Evolutionary conservation across 2,113 vertebrate species (phyloP), one percentile per base, ranked within the genome.

Genomic region (Cricetomys ansorgei): DNA sequence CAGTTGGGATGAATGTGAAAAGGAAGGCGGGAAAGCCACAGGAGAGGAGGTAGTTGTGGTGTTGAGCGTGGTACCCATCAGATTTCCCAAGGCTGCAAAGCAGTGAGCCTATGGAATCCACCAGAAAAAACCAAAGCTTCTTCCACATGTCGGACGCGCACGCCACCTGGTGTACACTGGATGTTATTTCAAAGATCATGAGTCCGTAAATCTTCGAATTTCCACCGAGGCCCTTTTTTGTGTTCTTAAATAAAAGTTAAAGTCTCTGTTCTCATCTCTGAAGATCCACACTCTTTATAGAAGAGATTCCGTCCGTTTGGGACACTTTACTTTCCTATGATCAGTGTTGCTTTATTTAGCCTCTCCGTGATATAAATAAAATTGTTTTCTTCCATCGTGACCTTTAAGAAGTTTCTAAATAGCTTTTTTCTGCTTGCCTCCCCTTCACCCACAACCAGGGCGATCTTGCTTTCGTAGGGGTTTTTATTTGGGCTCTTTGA

Each of bases 141-240:
- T 59, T 77, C 34, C 34, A 64, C 81, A 76, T 55, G 67, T 73
- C 64, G 5, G 50, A 65, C 89, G 19, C 5, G 34, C 62, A 81
- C 91, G 96, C 96, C 97, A 65, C 92, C 96, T 96, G 76, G 45
- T 93, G 97, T 92, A 13, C 40, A 7, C 11, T n/a, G 37, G 21
- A 23, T 9, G 13, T 57, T 17, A 70, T 48, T 65, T 84, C 72
- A 53, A 29, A 48, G n/a, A 9, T 34, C 40, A 1, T 2, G 50
- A 40, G 57, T 65, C 64, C 17, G 1, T 62, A 43, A 80, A 80
- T 37, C 72, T 79, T 84, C 55, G 86, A 75, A 29, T 91, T 69
- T 73, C 73, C 96, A 70, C 73, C 69, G 21, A 81, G 67, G 37
- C 48, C 88, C 77, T 25, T 88, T 95, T 88, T n/a, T 21, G 0